Base-by-base conservation (phyloP, 1,140 invertebrate genomes). In the Pararge aegeria region DNA sequence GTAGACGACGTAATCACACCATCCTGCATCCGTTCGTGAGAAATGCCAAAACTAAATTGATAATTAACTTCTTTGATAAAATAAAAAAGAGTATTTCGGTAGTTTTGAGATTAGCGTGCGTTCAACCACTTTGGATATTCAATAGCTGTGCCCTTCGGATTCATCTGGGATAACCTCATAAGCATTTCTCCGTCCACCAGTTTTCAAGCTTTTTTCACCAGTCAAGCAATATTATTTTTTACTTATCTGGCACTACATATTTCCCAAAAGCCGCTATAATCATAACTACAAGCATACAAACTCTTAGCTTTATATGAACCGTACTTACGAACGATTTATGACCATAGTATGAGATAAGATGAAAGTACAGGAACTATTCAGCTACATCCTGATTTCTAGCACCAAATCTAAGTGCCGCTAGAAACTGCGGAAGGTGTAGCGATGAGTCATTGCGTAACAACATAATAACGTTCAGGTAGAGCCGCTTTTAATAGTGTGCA, bases 381-480 rank as follows among this genome's bases (percentile, higher is more conserved):
- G 5, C 12, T 18, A 30, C 42, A 58, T 58, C 49, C 56, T 58
- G 56, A 52, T 51, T 51, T 58, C 21, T 51, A 37, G 27, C 49
- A 16, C 44, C 55, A 19, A 34, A 34, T 34, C 30, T 12, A 52
- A 58, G 48, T 44, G 44, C 56, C 48, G 56, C 49, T 58, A 58
- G 56, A 44, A 44, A 58, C 24, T 52, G 37, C 48, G 56, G 49
- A 58, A 58, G 56, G 56, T 20, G 6, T 16, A 42, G 38, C 49
- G 48, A 10, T 58, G 56, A 58, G 12, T 58, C 56, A 58, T 58
- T 58, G 37, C 50, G 48, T 50, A 44, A 58, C 37, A 34, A 58
- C 37, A 58, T 50, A 57, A 18, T 40, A 50, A 53, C 51, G 21
- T 13, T 37, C n/a, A 42, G 38, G 38, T 54, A 54, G 4, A n/a